Conservation (phyloP, 2,113 vertebrate species). For the Monarcha castaneiventris region DNA sequence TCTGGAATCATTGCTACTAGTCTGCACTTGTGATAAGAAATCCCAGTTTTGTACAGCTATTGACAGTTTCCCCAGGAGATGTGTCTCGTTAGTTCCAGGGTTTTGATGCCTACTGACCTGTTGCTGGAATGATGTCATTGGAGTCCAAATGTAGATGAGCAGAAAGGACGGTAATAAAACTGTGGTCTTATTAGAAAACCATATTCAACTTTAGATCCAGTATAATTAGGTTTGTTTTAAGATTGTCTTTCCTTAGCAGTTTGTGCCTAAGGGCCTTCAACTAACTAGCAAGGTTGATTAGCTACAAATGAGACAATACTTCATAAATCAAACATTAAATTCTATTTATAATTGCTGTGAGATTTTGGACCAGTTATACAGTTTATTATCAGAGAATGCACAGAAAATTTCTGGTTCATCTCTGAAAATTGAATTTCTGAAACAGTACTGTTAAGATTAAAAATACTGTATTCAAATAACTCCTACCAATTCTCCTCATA, state of each 20-base stretch:
- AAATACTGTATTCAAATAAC: background rate
- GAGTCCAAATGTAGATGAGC: background rate
- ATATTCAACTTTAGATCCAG: background rate
- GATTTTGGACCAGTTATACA: background rate
- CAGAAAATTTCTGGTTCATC: background rate
- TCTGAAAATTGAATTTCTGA: background rate
- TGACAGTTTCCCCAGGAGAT: background rate
- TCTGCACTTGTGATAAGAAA: background rate
- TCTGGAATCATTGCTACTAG: background rate
- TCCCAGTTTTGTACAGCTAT: background rate
- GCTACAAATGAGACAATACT: background rate
- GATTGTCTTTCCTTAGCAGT: background rate
- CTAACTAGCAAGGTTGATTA: background rate
- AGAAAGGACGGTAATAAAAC: background rate
- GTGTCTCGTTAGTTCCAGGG: background rate
- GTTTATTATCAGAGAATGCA: background rate
- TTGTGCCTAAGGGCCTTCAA: background rate
- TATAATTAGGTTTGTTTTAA: background rate
- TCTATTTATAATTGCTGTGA: background rate
- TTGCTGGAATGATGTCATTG: background rate
- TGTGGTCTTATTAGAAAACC: background rate
- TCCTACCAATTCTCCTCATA: background rate
- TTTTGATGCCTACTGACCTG: background rate
- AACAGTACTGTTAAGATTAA: background rate
- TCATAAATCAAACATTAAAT: conserved; percentile 1